Base-by-base conservation (phyloP, 2,113 vertebrate genomes). In the Rhinichthys klamathensis region DNA sequence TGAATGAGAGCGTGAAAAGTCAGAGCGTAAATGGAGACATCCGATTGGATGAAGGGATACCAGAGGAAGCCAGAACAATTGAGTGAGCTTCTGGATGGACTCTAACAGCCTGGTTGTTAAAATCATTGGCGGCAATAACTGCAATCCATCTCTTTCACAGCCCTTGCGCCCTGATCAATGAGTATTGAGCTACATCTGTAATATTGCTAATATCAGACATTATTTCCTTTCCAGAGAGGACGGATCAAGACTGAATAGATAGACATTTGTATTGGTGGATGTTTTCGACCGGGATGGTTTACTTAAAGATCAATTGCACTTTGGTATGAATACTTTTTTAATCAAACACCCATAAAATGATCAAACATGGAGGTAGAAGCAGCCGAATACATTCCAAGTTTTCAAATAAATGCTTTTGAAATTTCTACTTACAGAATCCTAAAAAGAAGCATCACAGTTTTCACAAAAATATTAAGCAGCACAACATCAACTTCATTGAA, bases 121-220 rank as follows among this genome's bases (percentile, higher is more conserved):
- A 94, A 94, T 94, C 93, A 94, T 94, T 94, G 94, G 84, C 80
- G 85, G 91, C 91, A 93, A 94, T 94, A 94, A 94, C 89, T 89
- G 90, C 91, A 92, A 93, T 94, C 91, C 80, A 92, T 93, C 91
- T 92, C 81, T 90, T 91, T 90, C 89, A 89, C 83, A 90, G 87
- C 27, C 77, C 49, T 89, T 87, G 80, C 27, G 15, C 27, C 3
- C 41, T 2, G 87, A 82, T 94, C 92, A 70, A 94, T 93, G 85
- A 84, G 86, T 92, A 94, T 93, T 85, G 93, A 94, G 89, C 91
- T 90, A 91, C 91, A 93, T 93, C 91, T 92, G 91, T 90, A 92
- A 92, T 92, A 93, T 91, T 92, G 87, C 90, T 90, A 91, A 94
- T 92, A 92, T 91, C 46, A 51, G 76, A 85, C 87, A 92, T 91